Base-by-base conservation (phyloP, 2,888 invertebrate genomes). In the Platycheirus albimanus region DNA sequence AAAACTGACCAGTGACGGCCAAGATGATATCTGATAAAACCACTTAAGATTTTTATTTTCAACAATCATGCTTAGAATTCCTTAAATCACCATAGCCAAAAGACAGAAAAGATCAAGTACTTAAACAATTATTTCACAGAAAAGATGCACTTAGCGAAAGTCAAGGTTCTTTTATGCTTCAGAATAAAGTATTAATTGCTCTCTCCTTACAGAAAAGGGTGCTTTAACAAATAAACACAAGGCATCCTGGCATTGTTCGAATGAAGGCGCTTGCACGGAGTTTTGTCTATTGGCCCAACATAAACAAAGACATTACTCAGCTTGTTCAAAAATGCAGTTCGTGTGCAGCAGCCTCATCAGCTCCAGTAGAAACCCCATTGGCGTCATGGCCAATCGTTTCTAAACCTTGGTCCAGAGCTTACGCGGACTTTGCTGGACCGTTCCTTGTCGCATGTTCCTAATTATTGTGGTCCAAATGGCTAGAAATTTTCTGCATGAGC, bases 361-460 rank as follows among this genome's bases (percentile, higher is more conserved):
- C 85, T 8, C 87, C 87, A 10, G 45, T 75, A 6, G 87, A 86
- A 76, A 69, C 75, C 11, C 47, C 30, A 63, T 43, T 85, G 24
- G 47, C 51, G 11, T 79, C 86, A 24, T 86, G 85, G 72, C 71
- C 61, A n/a, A 85, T 86, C 17, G 63, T 88, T 28, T 71, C 67
- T 3, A 75, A 85, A 56, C 87, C 88, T 1, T 89, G 89, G 88
- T 85, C 88, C 45, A 81, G 90, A 20, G 76, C 91, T 4, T 90
- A 91, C 85, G 85, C 89, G 8, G 91, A 91, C 85, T 91, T 88
- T 86, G 89, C 90, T 3, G 91, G 90, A 10, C 89, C 89, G 0
- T 61, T 56, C n/a, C 19, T 7, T 10, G n/a, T 20, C 17, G 7
- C 19, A 58, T 64, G 49, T 79, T 56, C 15, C 20, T 77, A 7